Percentiles rank a stretch among this genome's conserved stretches.
Evolutionary conservation across 2,113 vertebrate genomes (phyloP).

Genomic region (Anser cygnoides): DNA sequence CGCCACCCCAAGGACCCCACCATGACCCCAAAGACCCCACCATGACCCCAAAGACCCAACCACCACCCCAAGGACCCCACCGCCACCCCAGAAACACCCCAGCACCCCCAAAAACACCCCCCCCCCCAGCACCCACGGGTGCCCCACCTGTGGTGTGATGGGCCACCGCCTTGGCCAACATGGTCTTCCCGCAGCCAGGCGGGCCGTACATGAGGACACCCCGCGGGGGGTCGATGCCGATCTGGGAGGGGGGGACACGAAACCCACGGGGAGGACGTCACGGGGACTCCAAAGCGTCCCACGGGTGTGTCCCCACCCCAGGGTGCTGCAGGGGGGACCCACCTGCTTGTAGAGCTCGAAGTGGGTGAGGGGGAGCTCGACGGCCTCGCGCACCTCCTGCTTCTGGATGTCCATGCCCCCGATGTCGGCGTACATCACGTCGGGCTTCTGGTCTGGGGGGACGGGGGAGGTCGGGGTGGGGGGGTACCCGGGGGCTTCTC

Average conservation of each 20-base stretch:
- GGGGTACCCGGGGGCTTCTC: too few relatives aligned
- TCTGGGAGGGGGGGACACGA: constrained; percentile 70
- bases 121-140: background rate
- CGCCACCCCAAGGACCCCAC: too few relatives aligned
- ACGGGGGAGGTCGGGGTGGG: too few relatives aligned
- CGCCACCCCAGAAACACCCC: background rate
- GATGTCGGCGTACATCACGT: constrained; percentile 94
- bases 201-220: constrained; percentile 96
- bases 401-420: constrained; percentile 98
- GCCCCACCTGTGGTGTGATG: constrained; percentile 92
- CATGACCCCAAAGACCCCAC: too few relatives aligned
- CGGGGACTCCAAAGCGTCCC: rapidly evolving
- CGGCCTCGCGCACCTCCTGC: constrained; percentile 94
- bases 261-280: background rate
- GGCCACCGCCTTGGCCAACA: constrained; percentile 95
- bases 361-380: constrained; percentile 94
- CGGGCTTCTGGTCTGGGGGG: constrained; percentile 91
- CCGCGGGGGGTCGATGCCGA: constrained; percentile 92
- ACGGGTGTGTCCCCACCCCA: too few relatives aligned
- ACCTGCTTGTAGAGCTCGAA: constrained; percentile 98
- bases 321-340: rapidly evolving
- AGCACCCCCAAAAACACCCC: too few relatives aligned
- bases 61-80: background rate
- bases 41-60: too few relatives aligned
- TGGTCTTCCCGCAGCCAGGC: constrained; percentile 94